A percentile compares a stretch with the other conserved stretches of the same genome.
Evolutionary conservation across 2,888 invertebrate species (phyloP).

Genomic region (Lochmaea crataegi): DNA sequence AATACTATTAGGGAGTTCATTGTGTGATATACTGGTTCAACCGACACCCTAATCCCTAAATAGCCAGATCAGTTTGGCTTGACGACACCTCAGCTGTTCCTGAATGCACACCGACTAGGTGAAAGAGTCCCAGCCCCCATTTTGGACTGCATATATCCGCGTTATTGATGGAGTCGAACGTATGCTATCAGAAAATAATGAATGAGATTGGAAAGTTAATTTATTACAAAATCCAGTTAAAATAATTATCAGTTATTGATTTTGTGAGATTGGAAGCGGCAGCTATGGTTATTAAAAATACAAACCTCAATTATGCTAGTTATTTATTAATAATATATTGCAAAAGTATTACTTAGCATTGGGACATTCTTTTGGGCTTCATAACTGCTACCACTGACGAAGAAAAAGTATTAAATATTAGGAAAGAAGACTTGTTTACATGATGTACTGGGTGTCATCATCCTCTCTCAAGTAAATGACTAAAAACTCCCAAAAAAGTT

Average conservation of each 20-base stretch:
- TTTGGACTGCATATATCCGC: constrained; percentile 24
- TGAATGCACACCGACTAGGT: constrained; percentile 25
- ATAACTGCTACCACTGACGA: too few relatives aligned
- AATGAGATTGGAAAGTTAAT: constrained; percentile 1
- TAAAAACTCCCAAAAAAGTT: too few relatives aligned
- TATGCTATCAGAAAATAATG: constrained; percentile 24
- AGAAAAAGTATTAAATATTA: too few relatives aligned
- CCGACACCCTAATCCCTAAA: constrained; percentile 9
- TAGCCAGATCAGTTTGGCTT: constrained; percentile 29
- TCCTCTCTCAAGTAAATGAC: too few relatives aligned
- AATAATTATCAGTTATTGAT: neutral
- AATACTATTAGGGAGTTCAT: too few relatives aligned
- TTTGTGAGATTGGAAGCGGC: neutral
- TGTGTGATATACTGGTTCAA: constrained; percentile 6
- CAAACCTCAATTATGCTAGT: too few relatives aligned
- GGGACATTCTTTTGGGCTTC: too few relatives aligned
- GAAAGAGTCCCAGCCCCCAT: constrained; percentile 15
- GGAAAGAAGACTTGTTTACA: too few relatives aligned
- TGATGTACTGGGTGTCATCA: too few relatives aligned
- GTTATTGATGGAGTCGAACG: constrained; percentile 28
- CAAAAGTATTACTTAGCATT: too few relatives aligned
- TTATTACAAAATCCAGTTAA: neutral
- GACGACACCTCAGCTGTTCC: constrained; percentile 34
- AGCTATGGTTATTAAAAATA: neutral
- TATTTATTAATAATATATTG: too few relatives aligned